Conservation (phyloP, 2,797 vertebrate species). For the Odontamblyopus rebecca region DNA sequence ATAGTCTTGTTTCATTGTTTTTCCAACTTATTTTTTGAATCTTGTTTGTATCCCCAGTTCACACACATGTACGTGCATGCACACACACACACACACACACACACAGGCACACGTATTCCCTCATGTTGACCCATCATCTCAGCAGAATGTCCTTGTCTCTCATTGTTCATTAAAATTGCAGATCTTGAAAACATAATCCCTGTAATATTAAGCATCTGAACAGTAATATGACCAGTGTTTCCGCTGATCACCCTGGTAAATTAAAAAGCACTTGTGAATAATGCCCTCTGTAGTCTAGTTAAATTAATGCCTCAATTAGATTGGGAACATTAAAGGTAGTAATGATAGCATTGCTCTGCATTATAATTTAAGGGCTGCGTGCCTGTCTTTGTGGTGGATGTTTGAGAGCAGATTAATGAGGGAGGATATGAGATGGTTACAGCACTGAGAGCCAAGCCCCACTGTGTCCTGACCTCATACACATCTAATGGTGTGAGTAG, state of each 20-base stretch:
- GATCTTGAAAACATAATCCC: constrained; percentile 7
- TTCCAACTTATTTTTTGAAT: not conserved
- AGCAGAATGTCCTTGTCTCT: not conserved
- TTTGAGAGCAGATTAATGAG: constrained; percentile 80
- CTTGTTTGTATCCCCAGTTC: not conserved
- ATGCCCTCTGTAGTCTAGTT: constrained; percentile 75
- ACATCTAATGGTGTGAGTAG: constrained; percentile 52
- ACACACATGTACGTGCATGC: not conserved
- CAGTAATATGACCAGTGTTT: constrained; percentile 52
- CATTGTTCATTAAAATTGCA: not conserved
- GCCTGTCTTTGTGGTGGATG: constrained; percentile 75
- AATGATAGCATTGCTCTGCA: constrained; percentile 80
- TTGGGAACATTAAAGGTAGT: constrained; percentile 83
- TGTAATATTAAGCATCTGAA: constrained; percentile 24
- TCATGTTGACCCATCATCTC: not conserved
- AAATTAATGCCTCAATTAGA: constrained; percentile 85
- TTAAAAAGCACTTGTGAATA: constrained; percentile 82
- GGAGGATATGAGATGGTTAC: constrained; percentile 69
- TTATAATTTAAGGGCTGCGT: constrained; percentile 80
- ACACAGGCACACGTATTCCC: not conserved
- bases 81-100: not conserved
- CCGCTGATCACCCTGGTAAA: constrained; percentile 72
- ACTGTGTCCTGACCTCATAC: constrained; percentile 50
- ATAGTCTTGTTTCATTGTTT: too few species aligned
- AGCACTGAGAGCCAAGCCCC: constrained; percentile 53